These are phyloP conservation scores for Trichogramma dendrolimi DNA, from an alignment of 2,888 invertebrate genomes.

Conservation along the genomic window DNA sequence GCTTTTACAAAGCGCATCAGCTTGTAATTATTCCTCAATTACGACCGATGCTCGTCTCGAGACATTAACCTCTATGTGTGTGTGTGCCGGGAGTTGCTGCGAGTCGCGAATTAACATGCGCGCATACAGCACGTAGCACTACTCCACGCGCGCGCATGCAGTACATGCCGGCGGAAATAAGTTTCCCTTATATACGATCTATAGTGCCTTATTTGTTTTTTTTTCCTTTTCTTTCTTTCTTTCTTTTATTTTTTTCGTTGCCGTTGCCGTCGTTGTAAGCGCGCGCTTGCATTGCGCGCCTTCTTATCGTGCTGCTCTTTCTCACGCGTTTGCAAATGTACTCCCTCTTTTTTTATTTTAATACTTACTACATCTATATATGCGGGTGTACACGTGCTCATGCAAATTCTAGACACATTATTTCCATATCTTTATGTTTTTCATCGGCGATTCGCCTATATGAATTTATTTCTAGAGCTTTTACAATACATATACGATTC, in stretches of 20 bases:
- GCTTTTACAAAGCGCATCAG: neutral
- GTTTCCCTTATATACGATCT: neutral
- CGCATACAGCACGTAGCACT: conserved; percentile 3
- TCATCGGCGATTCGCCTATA: too few relatives aligned
- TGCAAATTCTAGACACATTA: too few relatives aligned
- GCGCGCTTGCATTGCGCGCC: neutral
- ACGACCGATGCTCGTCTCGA: conserved; percentile 5
- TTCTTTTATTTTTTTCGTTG: neutral
- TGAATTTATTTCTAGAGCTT: too few relatives aligned
- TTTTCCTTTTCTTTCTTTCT: neutral
- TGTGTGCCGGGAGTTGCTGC: neutral
- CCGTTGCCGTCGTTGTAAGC: too few relatives aligned
- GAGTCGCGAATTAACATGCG: conserved; percentile 16
- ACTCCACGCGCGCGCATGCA: neutral
- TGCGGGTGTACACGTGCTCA: too few relatives aligned
- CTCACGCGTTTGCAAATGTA: conserved; percentile 4
- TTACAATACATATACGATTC: too few relatives aligned
- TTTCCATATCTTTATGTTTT: too few relatives aligned
- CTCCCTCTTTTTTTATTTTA: too few relatives aligned
- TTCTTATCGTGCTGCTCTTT: conserved; percentile 8
- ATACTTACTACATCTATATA: too few relatives aligned
- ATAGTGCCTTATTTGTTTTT: too few relatives aligned
- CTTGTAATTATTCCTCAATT: conserved; percentile 25
- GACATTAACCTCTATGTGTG: conserved; percentile 2
- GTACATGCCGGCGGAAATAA: conserved; percentile 24